phyloP scores from a whole-genome alignment of 2,797 vertebrate genomes.

The Lemur catta region DNA sequence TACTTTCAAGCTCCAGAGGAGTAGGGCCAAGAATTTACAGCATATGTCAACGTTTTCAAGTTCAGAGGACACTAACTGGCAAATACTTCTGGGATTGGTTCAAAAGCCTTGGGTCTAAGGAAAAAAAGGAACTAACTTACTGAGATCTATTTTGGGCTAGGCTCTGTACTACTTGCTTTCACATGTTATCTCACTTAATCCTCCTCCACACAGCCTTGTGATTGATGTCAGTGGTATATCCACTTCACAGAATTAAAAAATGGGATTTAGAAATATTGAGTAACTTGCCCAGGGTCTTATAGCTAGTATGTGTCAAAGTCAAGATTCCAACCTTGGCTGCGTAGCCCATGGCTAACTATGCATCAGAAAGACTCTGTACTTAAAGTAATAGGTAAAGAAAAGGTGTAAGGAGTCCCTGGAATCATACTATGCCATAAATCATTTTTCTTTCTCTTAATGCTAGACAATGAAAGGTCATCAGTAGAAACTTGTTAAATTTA shows the following conservation, averaged over 20 bases:
- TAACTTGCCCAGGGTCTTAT: not conserved
- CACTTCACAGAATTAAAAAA: slow-evolving; percentile 6
- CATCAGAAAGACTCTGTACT: not conserved
- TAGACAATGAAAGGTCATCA: not conserved
- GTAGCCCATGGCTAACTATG: not conserved
- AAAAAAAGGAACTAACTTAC: not conserved
- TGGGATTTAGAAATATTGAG: not conserved
- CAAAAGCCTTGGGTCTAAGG: not conserved
- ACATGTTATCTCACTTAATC: not conserved
- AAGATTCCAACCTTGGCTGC: not conserved
- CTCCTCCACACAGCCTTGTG: not conserved
- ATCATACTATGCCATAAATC: not conserved
- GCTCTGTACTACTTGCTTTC: not conserved
- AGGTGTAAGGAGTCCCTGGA: not conserved
- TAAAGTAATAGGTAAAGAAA: not conserved
- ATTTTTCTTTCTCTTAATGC: not conserved
- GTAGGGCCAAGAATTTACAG: not conserved
- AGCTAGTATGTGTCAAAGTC: not conserved
- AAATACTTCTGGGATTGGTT: not conserved
- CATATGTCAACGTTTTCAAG: not conserved
- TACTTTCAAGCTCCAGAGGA: not conserved
- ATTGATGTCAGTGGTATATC: not conserved
- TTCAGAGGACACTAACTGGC: not conserved
- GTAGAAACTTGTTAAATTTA: not conserved
- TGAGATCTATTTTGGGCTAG: not conserved